Evolutionary conservation across 2,888 invertebrate genomes (phyloP).

Genomic region (Quadroppia sp.): DNA sequence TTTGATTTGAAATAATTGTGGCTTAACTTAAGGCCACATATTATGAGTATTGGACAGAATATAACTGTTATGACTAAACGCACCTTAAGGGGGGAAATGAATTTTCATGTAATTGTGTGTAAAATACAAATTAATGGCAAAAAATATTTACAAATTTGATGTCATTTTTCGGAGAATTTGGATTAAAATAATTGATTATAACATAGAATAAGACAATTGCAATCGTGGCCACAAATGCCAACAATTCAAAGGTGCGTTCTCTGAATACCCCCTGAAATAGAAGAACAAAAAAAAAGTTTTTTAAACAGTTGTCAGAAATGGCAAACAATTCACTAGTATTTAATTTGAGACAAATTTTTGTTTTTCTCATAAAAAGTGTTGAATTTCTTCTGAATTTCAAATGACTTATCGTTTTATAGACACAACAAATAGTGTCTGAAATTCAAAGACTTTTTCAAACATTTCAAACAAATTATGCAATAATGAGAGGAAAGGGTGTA

Average conservation of each 20-base stretch:
- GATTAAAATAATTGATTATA: constrained; percentile 42
- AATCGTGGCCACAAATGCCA: constrained; percentile 46
- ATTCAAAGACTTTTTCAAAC: too few species aligned
- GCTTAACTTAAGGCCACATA: constrained; percentile 42
- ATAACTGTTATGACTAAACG: constrained; percentile 43
- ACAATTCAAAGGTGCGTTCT: constrained; percentile 45
- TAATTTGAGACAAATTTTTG: not conserved
- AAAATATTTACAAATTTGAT: constrained; percentile 20
- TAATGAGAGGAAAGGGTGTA: not conserved
- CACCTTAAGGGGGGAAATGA: not conserved
- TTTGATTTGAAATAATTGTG: constrained; percentile 49
- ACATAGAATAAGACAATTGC: constrained; percentile 44
- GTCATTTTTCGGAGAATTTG: constrained; percentile 41
- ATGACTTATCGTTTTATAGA: too few species aligned
- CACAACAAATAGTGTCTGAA: too few species aligned
- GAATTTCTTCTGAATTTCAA: too few species aligned
- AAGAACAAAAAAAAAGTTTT: constrained; percentile 44
- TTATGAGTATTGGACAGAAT: constrained; percentile 44
- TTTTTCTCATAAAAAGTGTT: too few species aligned
- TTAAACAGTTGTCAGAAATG: not conserved
- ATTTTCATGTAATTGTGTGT: not conserved
- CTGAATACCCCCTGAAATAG: constrained; percentile 44
- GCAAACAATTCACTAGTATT: not conserved
- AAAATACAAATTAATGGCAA: not conserved
- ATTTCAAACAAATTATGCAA: not conserved